A percentile compares a stretch with the other conserved stretches of the same genome.
Conservation (phyloP, 2,888 invertebrate genomes). For the Andrena flavipes region DNA sequence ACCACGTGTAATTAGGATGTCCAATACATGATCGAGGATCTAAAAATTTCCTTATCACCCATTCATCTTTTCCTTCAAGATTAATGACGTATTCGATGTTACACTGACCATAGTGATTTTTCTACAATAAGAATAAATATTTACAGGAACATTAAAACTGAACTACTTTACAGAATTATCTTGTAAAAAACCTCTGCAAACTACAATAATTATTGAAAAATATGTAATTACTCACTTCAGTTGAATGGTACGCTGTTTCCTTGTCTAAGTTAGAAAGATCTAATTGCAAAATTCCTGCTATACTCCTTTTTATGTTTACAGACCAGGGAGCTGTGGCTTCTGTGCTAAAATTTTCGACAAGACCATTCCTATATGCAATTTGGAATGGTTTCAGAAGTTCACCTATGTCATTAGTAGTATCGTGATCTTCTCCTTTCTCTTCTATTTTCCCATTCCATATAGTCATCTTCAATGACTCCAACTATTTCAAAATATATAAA, state of each 20-base stretch:
- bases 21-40: constrained; percentile 83
- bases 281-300: constrained; percentile 88
- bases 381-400: constrained; percentile 80
- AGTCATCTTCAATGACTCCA: constrained; percentile 77
- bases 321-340: constrained; percentile 87
- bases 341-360: constrained; percentile 79
- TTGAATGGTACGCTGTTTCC: constrained; percentile 79
- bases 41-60: constrained; percentile 81
- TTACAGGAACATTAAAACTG: not conserved
- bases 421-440: constrained; percentile 53
- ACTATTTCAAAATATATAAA: constrained; percentile 64
- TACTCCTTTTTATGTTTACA: constrained; percentile 89
- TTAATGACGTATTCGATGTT: constrained; percentile 82
- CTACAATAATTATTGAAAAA: not conserved
- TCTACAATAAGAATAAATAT: constrained; percentile 68
- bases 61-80: constrained; percentile 73
- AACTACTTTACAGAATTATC: not conserved
- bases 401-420: constrained; percentile 62
- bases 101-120: constrained; percentile 83
- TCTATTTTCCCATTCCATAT: constrained; percentile 77
- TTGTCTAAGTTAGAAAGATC: constrained; percentile 82
- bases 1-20: constrained; percentile 80
- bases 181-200: not conserved
- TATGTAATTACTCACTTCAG: constrained; percentile 74
- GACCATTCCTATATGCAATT: constrained; percentile 76